Percentiles rank a stretch among this genome's conserved stretches.
phyloP scores from a whole-genome alignment of 2,888 invertebrate genomes.

The Dendrolimus pini region DNA sequence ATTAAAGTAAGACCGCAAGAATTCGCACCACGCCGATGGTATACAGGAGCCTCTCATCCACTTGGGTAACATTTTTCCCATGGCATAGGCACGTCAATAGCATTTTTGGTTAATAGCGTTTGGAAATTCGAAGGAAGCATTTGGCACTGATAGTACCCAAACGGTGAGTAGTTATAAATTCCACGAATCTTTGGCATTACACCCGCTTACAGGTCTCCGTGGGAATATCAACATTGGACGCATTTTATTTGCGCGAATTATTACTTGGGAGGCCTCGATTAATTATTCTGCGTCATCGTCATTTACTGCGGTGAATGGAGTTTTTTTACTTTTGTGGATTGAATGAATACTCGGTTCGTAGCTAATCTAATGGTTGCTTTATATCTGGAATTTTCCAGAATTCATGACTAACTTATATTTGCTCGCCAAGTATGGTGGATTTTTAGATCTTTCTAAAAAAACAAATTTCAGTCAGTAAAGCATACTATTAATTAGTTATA shows the following conservation, averaged over 20 bases:
- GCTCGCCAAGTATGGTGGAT: too few species aligned
- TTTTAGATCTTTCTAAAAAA: too few species aligned
- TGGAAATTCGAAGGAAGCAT: too few species aligned
- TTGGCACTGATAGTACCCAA: neutral
- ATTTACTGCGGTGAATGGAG: constrained; percentile 32
- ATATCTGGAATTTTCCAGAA: too few species aligned
- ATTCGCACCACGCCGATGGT: too few species aligned
- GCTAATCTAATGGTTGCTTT: too few species aligned
- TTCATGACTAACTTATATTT: too few species aligned
- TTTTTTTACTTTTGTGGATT: constrained; percentile 46
- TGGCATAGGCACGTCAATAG: constrained; percentile 4
- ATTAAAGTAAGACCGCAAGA: too few species aligned
- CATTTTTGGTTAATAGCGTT: neutral
- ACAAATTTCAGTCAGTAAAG: too few species aligned
- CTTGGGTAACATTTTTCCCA: constrained; percentile 12
- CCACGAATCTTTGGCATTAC: constrained; percentile 34
- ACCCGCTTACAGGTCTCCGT: constrained; percentile 25
- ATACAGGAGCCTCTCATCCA: neutral
- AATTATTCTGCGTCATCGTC: constrained; percentile 42
- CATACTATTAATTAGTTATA: too few species aligned
- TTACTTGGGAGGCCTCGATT: constrained; percentile 52
- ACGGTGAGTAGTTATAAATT: constrained; percentile 28
- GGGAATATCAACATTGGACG: constrained; percentile 40
- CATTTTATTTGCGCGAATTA: constrained; percentile 42
- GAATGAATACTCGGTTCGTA: too few species aligned